Conservation (phyloP, 1,140 invertebrate species). For the Magallana angulata region DNA sequence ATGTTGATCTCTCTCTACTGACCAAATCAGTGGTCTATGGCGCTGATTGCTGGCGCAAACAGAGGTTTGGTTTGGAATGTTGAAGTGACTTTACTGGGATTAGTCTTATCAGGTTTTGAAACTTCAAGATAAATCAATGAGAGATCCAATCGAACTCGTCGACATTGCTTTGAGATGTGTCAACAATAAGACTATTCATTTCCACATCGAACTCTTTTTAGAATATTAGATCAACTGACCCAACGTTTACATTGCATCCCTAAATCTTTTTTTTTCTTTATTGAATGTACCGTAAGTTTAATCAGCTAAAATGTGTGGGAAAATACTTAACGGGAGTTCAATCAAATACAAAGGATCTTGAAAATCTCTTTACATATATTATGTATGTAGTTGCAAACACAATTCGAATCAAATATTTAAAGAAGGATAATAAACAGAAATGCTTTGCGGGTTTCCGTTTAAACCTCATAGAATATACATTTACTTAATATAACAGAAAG, state of each 20-base stretch:
- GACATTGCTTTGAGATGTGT: not conserved
- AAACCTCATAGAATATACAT: not conserved
- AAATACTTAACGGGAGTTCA: not conserved
- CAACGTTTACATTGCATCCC: too few species aligned
- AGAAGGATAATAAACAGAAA: constrained; percentile 9
- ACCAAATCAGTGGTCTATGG: not conserved
- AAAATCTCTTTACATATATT: constrained; percentile 22
- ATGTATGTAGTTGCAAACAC: not conserved
- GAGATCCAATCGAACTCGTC: not conserved
- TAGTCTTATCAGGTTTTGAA: constrained; percentile 6
- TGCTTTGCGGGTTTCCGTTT: constrained; percentile 13
- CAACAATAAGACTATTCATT: not conserved
- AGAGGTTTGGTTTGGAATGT: constrained; percentile 11
- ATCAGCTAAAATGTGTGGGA: not conserved
- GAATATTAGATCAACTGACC: not conserved
- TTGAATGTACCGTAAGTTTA: too few species aligned
- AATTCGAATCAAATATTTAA: constrained; percentile 30
- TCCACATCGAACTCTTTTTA: not conserved
- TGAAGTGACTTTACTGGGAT: not conserved
- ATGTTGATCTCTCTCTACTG: not conserved
- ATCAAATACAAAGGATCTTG: constrained; percentile 2
- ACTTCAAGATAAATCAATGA: constrained; percentile 29
- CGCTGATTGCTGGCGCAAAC: not conserved
- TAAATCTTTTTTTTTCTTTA: too few species aligned
- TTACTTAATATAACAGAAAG: not conserved